These are phyloP conservation scores for Sander vitreus DNA, from an alignment of 2,113 vertebrate species.

Conservation along the genomic window DNA sequence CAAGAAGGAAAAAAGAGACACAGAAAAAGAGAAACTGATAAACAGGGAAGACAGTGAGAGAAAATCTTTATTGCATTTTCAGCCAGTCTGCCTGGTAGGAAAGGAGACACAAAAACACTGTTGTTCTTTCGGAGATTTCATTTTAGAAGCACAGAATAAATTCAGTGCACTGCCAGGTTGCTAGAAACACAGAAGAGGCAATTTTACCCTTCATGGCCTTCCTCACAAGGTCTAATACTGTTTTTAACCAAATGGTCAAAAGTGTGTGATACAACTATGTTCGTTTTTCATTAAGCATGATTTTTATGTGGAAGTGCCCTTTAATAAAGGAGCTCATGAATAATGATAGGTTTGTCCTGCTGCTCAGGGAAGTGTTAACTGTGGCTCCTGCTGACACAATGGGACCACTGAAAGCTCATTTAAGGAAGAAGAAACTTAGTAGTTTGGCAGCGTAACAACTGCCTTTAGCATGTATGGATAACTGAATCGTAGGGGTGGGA, in stretches of 20 bases:
- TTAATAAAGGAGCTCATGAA: conserved; percentile 8
- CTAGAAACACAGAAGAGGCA: conserved; percentile 8
- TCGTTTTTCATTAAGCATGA: too few species aligned
- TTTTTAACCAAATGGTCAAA: conserved; percentile 29
- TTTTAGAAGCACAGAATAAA: conserved; percentile 59
- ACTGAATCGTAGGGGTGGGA: too few species aligned
- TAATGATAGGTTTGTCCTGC: conserved; percentile 10
- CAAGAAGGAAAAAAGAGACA: conserved; percentile 8
- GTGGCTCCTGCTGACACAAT: conserved; percentile 3
- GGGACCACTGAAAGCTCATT: too few species aligned
- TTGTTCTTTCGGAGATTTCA: conserved; percentile 59
- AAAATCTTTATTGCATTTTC: conserved; percentile 54
- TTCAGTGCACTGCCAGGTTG: conserved; percentile 24
- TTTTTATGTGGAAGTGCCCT: not conserved
- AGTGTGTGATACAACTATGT: not conserved
- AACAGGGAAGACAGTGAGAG: conserved; percentile 34
- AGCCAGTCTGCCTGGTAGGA: conserved; percentile 16
- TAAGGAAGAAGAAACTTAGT: too few species aligned
- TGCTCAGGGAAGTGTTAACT: conserved; percentile 14
- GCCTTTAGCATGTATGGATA: too few species aligned
- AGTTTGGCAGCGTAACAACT: too few species aligned
- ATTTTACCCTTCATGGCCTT: conserved; percentile 13
- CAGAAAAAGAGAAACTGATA: conserved; percentile 13
- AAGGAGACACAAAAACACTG: conserved; percentile 16
- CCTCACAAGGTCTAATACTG: conserved; percentile 8